phyloP scores from a whole-genome alignment of 2,888 invertebrate species.

The Folsomia candida region DNA sequence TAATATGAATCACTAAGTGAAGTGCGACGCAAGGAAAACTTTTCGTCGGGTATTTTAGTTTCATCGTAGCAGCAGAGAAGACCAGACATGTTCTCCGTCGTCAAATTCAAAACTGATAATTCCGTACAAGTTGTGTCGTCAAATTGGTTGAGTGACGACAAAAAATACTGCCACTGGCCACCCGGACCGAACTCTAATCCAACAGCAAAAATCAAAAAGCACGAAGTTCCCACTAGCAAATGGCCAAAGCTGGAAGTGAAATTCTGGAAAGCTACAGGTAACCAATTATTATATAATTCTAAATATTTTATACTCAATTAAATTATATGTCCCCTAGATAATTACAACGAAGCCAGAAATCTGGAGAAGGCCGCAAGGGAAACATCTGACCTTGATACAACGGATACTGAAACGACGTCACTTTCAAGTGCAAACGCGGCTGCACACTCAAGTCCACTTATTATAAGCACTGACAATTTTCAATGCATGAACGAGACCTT shows the following conservation, averaged over 20 bases:
- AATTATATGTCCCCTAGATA: too few species aligned
- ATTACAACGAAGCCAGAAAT: neutral
- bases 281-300: neutral
- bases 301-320: too few species aligned
- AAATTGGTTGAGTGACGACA: neutral
- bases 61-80: too few species aligned
- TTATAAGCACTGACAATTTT: neutral
- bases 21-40: too few species aligned
- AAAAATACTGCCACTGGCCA: neutral
- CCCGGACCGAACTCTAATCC: neutral
- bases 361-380: neutral
- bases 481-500: neutral
- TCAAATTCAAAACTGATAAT: neutral
- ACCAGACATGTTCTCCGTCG: neutral
- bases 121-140: neutral
- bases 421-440: too few species aligned
- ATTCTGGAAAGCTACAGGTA: too few species aligned
- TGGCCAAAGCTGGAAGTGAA: neutral
- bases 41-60: too few species aligned
- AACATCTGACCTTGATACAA: neutral
- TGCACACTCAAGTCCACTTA: too few species aligned
- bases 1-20: too few species aligned
- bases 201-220: neutral
- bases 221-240: neutral
- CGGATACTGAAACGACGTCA: neutral